Evolutionary conservation across 2,113 vertebrate species (phyloP), one percentile per base, ranked within the genome.

Genomic region (Corvus cornix): DNA sequence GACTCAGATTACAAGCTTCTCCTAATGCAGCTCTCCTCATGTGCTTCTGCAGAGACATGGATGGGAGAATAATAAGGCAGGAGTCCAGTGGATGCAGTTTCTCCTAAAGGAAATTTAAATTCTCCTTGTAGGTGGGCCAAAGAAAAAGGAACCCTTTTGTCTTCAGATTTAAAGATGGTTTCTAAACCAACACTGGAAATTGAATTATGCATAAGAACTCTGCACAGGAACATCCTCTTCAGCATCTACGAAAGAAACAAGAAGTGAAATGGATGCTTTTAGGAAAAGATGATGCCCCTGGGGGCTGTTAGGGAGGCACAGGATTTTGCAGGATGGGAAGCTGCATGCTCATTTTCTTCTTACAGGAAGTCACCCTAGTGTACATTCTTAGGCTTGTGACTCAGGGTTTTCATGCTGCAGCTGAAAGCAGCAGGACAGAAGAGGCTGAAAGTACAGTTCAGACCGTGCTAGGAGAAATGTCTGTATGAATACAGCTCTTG

Each of bases 1-100:
- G 86, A 64, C 83, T 84, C 72, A 88, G 80, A 93, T 95, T 95
- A 90, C 77, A 87, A 73, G 58, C 76, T 93, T 89, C 73, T 95
- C 48, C 88, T 90, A 84, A 81, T 68, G 74, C 76, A 81, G 78
- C 48, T 86, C 79, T 86, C 92, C 53, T 55, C 67, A 66, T 1
- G 11, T 90, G 52, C 59, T 86, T 93, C 86, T 93, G 75, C 46
- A 60, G 49, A 70, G 55, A 19, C 55, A 74, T 7, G 31, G 84
- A 74, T 83, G 64, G n/a, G 20, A 94, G 72, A 92, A 94, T 80
- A 95, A 93, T n/a, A 60, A 89, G 22, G 48, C 43, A 89, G 69
- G 53, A 68, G 18, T 49, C 48, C 66, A 43, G 35, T 31, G 10
- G 19, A 33, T 60, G 28, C 8, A 52, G 59, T 24, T 84, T 68